Evolutionary conservation across 2,888 invertebrate genomes (phyloP).

Genomic region (Philonicus albiceps): DNA sequence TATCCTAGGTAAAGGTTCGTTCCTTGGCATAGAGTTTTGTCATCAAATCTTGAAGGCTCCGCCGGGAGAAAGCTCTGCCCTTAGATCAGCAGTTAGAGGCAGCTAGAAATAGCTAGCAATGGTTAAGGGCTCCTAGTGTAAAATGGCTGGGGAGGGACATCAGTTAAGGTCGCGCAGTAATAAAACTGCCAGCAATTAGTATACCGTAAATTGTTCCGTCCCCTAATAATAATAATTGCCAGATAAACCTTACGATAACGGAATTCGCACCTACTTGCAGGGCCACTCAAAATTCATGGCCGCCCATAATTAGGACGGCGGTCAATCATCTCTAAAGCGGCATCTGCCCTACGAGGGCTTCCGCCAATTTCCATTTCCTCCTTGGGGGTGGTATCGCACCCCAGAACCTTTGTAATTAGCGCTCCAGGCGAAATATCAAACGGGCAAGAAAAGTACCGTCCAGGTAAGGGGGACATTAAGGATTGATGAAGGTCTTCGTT

Average conservation of each 20-base stretch:
- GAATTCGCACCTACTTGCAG: constrained; percentile 22
- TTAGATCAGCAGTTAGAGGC: background rate
- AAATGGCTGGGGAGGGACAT: background rate
- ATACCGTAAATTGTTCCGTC: background rate
- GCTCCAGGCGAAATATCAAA: constrained; percentile 9
- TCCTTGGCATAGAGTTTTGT: background rate
- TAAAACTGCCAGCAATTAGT: background rate
- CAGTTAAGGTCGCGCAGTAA: background rate
- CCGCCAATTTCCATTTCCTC: constrained; percentile 4
- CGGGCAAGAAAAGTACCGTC: background rate
- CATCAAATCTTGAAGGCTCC: background rate
- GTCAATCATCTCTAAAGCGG: constrained; percentile 30
- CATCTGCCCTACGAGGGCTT: background rate
- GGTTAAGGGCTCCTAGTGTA: background rate
- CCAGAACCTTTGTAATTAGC: background rate
- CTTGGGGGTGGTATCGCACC: background rate
- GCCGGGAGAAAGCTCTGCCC: background rate
- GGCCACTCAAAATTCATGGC: constrained; percentile 1
- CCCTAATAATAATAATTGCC: background rate
- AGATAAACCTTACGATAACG: background rate
- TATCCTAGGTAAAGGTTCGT: background rate
- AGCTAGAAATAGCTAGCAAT: background rate
- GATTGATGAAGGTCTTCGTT: constrained; percentile 34
- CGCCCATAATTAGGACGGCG: constrained; percentile 13
- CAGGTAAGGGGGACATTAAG: constrained; percentile 23